phyloP scores from a whole-genome alignment of 2,888 invertebrate genomes.

The Drosophila mayaguana region DNA sequence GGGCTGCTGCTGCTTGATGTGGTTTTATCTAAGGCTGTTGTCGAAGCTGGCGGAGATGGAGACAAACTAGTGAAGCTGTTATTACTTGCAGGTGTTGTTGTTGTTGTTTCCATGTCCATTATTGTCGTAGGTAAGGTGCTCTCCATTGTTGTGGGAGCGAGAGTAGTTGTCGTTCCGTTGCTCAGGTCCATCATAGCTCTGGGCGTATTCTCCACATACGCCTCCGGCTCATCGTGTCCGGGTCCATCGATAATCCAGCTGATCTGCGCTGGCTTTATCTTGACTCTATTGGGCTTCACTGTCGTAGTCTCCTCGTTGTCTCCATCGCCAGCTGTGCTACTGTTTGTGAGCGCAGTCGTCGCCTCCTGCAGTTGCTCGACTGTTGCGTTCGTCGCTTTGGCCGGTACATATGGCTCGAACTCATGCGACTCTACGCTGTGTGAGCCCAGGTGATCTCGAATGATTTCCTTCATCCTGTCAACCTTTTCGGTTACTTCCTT shows the following conservation, averaged over 20 bases:
- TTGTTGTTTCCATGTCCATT: neutral
- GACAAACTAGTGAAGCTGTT: neutral
- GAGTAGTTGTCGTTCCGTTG: constrained; percentile 20
- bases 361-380: constrained; percentile 5
- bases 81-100: neutral
- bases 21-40: neutral
- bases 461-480: constrained; percentile 81
- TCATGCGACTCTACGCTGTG: constrained; percentile 48
- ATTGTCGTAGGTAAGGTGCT: constrained; percentile 3
- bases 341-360: constrained; percentile 26
- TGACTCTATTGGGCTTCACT: constrained; percentile 47
- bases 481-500: constrained; percentile 82
- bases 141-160: neutral
- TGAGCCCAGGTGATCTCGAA: constrained; percentile 69
- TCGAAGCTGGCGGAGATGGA: neutral
- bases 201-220: constrained; percentile 51
- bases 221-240: constrained; percentile 63
- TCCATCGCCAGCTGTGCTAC: constrained; percentile 9
- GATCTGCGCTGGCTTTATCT: constrained; percentile 68
- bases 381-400: constrained; percentile 17
- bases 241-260: constrained; percentile 82
- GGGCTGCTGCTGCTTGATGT: neutral
- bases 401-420: constrained; percentile 27
- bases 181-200: constrained; percentile 22
- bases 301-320: constrained; percentile 33